These are phyloP conservation scores for Eupithecia pulchellata DNA, from an alignment of 2,888 invertebrate genomes.

Conservation along the genomic window DNA sequence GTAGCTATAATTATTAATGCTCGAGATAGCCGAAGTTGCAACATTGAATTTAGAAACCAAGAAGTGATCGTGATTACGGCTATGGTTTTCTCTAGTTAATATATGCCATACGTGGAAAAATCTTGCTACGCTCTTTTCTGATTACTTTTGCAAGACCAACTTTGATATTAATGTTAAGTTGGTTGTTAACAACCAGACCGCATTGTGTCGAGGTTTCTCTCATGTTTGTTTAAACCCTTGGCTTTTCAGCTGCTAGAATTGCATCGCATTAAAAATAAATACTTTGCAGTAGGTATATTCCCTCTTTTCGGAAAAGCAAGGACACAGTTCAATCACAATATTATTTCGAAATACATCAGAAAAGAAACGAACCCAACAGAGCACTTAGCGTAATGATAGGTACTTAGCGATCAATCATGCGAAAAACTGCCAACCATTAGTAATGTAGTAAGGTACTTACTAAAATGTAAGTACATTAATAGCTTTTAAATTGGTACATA, in stretches of 20 bases:
- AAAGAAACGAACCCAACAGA: constrained; percentile 8
- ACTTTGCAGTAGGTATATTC: neutral
- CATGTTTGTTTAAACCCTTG: neutral
- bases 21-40: neutral
- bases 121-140: neutral
- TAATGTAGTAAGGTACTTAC: constrained; percentile 1
- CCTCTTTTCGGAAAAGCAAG: neutral
- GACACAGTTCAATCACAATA: neutral
- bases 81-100: no score
- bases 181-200: neutral
- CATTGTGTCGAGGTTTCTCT: neutral
- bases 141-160: neutral
- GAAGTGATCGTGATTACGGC: no score
- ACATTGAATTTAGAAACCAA: neutral
- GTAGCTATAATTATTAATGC: neutral
- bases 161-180: no score
- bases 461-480: constrained; percentile 5
- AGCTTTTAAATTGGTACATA: neutral
- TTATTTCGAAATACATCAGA: neutral
- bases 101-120: neutral
- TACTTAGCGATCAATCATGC: constrained; percentile 26
- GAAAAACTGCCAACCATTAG: constrained; percentile 16
- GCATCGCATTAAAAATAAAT: neutral
- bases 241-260: neutral
- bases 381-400: constrained; percentile 24